Evolutionary conservation across 2,113 vertebrate species (phyloP).

Genomic region (Solea senegalensis): DNA sequence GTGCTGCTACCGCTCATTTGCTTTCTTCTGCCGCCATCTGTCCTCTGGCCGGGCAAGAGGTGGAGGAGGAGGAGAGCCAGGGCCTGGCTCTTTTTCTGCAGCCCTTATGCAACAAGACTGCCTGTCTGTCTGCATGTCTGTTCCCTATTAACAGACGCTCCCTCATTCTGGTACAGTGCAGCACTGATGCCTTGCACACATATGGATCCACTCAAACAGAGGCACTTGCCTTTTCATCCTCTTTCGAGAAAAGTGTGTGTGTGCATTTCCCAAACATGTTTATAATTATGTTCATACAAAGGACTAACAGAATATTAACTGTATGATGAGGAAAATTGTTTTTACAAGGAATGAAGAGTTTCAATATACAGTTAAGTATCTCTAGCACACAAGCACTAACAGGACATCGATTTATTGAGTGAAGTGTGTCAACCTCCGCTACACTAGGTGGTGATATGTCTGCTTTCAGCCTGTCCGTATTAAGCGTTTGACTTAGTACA

Average conservation of each 20-base stretch:
- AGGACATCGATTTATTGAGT: too few relatives aligned
- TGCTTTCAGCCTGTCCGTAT: too few relatives aligned
- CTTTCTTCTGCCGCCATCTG: constrained; percentile 69
- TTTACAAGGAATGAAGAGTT: too few relatives aligned
- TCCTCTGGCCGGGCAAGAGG: constrained; percentile 50
- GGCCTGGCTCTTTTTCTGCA: constrained; percentile 2
- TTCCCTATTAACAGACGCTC: constrained; percentile 55
- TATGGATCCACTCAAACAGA: constrained; percentile 60
- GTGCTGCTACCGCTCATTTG: constrained; percentile 4
- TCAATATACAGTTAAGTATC: too few relatives aligned
- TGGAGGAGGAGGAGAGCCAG: constrained; percentile 44
- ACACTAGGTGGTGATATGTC: too few relatives aligned
- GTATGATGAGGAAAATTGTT: too few relatives aligned
- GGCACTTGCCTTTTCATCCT: constrained; percentile 65
- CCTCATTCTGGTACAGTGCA: constrained; percentile 21
- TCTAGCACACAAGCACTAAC: too few relatives aligned
- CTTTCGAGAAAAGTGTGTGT: constrained; percentile 24
- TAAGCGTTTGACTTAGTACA: too few relatives aligned
- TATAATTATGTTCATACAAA: background rate
- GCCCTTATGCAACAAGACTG: constrained; percentile 61
- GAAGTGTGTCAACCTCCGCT: too few relatives aligned
- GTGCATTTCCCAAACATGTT: constrained; percentile 25
- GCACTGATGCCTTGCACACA: constrained; percentile 41
- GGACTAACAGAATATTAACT: too few relatives aligned
- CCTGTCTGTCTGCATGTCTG: constrained; percentile 53